A percentile compares a stretch with the other conserved stretches of the same genome.
Conservation (phyloP, 2,113 vertebrate genomes). For the Acrocephalus arundinaceus region DNA sequence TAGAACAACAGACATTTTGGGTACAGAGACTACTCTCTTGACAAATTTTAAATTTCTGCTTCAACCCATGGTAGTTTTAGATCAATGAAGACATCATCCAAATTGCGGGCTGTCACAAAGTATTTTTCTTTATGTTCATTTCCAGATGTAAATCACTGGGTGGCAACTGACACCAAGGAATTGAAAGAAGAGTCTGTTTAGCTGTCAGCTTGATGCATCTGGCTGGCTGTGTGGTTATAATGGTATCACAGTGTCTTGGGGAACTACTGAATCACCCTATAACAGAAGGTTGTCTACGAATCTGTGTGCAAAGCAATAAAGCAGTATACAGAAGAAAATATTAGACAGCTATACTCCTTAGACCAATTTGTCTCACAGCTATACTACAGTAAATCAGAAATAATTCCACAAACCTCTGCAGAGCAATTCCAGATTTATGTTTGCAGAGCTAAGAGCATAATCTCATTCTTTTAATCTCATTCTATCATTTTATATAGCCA, state of each 20-base stretch:
- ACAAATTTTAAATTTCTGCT: neutral
- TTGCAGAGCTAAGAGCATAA: neutral
- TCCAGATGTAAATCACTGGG: neutral
- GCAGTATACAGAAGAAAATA: neutral
- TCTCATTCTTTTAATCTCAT: neutral
- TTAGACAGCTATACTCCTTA: conserved; percentile 20
- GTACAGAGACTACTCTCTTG: neutral
- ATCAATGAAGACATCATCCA: neutral
- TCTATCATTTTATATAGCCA: neutral
- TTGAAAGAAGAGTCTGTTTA: neutral
- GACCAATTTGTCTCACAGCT: conserved; percentile 8
- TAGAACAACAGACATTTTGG: neutral
- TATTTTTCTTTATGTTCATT: neutral
- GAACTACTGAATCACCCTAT: conserved; percentile 1
- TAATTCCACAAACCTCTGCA: conserved; percentile 9
- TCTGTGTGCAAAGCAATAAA: neutral
- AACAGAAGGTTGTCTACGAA: neutral
- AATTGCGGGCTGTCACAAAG: neutral
- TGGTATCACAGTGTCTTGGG: neutral
- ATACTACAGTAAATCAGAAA: conserved; percentile 14
- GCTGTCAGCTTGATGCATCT: neutral
- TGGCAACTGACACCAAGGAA: neutral
- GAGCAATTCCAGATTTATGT: conserved; percentile 3
- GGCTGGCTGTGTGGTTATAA: neutral
- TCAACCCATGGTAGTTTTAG: neutral